Evolutionary conservation across 2,113 vertebrate species (phyloP), one percentile per base, ranked within the genome.

Genomic region (Cnemophilus loriae): DNA sequence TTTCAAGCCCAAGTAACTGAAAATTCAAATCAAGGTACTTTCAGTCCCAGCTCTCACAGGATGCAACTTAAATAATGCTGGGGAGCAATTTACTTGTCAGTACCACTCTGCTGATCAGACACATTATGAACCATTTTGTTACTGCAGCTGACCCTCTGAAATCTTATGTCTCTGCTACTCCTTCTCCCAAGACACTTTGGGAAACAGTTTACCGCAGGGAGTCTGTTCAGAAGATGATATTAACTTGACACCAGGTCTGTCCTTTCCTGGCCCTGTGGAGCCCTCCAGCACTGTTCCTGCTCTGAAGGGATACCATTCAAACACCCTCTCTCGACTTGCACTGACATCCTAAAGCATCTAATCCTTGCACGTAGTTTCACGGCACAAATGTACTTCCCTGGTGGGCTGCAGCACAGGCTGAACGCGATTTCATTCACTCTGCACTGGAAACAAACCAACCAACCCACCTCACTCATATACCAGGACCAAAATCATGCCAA

Each of bases 361-460:
- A 76, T 47, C 15, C 49, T 3, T 12, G 68, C 0, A 1, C 0
- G 2, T 0, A 19, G 26, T 57, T 78, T 50, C 42, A 60, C 0
- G 0, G 74, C 7, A n/a, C n/a, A 86, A 56, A 65, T 16, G 6
- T 9, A 41, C 18, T 68, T 52, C 37, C 41, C 59, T 21, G 21
- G 18, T 27, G 70, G 28, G 67, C 61, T 89, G 84, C 55, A 88
- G n/a, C 16, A 42, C 28, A 84, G 56, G 28, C 78, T 67, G 22
- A 37, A n/a, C 13, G 21, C 0, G 5, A 41, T 33, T 67, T 87
- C 35, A 26, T 14, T 32, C 56, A 59, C 27, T 35, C 56, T 49
- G 33, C 20, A 11, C 30, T 46, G 35, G 24, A 82, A 91, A 87
- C 30, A 55, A 87, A 27, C 11, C 33, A 67, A 46, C 11, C 39